These are phyloP conservation scores for Mormyrus iriodes DNA, from an alignment of 2,113 vertebrate genomes.

Conservation along the genomic window DNA sequence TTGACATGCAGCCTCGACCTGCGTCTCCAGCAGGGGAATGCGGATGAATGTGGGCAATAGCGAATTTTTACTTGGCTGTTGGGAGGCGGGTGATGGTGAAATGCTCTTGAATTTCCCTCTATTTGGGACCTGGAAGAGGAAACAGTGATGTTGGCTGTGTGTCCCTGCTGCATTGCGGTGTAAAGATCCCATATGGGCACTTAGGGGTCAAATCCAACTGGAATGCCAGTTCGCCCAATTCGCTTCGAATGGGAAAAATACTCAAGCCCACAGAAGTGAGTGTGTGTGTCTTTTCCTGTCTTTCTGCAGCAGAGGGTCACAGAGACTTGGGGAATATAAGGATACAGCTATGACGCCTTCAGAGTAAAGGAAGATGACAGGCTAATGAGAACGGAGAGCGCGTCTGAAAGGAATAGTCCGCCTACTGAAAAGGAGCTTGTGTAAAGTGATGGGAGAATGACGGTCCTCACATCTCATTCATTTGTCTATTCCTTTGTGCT, in stretches of 20 bases:
- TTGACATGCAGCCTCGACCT: neutral
- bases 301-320: neutral
- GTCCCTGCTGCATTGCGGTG: neutral
- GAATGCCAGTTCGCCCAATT: neutral
- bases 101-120: neutral
- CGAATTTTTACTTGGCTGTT: neutral
- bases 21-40: neutral
- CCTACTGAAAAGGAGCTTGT: slow-evolving; percentile 16
- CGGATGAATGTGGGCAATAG: neutral
- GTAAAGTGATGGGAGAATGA: neutral
- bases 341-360: neutral
- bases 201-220: neutral
- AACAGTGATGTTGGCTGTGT: neutral
- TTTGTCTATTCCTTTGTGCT: neutral
- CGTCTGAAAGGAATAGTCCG: slow-evolving; percentile 13
- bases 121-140: neutral
- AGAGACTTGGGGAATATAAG: neutral
- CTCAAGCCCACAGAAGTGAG: neutral
- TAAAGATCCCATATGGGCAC: neutral
- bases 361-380: neutral
- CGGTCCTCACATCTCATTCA: neutral
- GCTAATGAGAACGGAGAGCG: neutral
- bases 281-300: too few relatives aligned
- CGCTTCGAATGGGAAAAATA: neutral
- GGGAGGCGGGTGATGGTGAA: neutral